Evolutionary conservation across 2,797 vertebrate genomes (phyloP), one percentile per base, ranked within the genome.

Genomic region (Discoglossus pictus): DNA sequence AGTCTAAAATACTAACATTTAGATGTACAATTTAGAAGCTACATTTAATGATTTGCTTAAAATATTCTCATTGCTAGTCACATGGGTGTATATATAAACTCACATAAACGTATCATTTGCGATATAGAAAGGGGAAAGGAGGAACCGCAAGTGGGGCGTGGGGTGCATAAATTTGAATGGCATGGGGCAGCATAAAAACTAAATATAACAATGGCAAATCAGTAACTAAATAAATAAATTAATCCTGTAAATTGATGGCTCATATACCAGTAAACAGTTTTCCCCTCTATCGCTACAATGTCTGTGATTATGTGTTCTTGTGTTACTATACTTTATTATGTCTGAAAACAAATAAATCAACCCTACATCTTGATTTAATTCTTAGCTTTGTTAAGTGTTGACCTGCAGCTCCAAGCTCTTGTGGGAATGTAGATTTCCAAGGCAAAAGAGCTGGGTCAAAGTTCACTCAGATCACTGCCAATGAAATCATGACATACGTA

Each of bases 401-500:
- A 65, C 61, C 68, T 71, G 44, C 51, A 70, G 52, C 62, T 63
- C 59, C 43, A 34, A 42, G 60, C 44, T 62, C 67, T 63, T 63
- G 60, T 58, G 68, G 60, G 60, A 70, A 70, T 38, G 44, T 17
- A 47, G 51, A 15, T 62, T 39, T 39, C 20, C 38, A 13, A 43
- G 44, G 61, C 60, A 59, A 42, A 35, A 51, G 52, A 58, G 46
- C 18, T 23, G 68, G 61, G 68, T 71, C 61, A 59, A 17, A 59
- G 68, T 42, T 44, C 61, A 42, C 51, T 24, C 43, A 56, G 46
- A 71, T 59, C 53, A 51, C 53, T 56, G 61, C 68, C 68, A 71
- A 65, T 71, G 61, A 71, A 71, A 51, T 71, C 68, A 58, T 50
- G 46, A 59, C 68, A 71, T 64, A 39, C 64, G 68, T 64, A 53